phyloP scores from a whole-genome alignment of 1,140 invertebrate genomes.

The Macrotrachela quadricornifera region DNA sequence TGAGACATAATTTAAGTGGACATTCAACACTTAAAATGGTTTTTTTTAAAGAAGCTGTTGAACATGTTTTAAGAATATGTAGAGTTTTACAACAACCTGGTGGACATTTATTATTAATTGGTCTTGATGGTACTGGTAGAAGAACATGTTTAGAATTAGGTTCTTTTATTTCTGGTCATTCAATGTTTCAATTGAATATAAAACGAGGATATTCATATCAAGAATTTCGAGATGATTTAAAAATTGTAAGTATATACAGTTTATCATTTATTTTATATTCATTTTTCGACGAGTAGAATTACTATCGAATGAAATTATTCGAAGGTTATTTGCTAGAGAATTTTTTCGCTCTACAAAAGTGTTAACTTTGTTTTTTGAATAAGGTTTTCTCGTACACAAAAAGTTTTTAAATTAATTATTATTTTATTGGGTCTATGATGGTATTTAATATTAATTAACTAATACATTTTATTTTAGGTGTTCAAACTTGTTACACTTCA shows the following conservation, averaged over 20 bases:
- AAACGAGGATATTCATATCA: constrained; percentile 51
- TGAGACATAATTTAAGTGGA: background rate
- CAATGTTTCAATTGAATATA: constrained; percentile 31
- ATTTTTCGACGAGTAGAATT: too few species aligned
- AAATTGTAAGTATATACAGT: constrained; percentile 41
- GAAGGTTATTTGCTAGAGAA: too few species aligned
- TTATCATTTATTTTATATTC: too few species aligned
- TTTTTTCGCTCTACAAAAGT: too few species aligned
- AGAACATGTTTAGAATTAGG: constrained; percentile 21
- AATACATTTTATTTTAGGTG: too few species aligned
- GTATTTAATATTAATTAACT: too few species aligned
- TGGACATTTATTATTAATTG: constrained; percentile 58
- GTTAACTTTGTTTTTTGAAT: too few species aligned
- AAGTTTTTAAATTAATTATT: too few species aligned
- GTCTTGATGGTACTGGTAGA: constrained; percentile 41
- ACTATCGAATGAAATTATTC: too few species aligned
- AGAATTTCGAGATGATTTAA: constrained; percentile 52
- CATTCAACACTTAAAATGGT: constrained; percentile 13
- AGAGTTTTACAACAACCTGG: constrained; percentile 56
- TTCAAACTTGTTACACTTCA: too few species aligned
- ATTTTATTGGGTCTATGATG: too few species aligned
- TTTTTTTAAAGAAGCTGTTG: constrained; percentile 28
- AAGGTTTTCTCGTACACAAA: too few species aligned
- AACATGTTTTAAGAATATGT: constrained; percentile 41
- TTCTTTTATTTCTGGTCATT: constrained; percentile 21